Percentiles rank a stretch among this genome's conserved stretches.
Conservation (phyloP, 2,113 vertebrate species). For the Climacteris rufus region DNA sequence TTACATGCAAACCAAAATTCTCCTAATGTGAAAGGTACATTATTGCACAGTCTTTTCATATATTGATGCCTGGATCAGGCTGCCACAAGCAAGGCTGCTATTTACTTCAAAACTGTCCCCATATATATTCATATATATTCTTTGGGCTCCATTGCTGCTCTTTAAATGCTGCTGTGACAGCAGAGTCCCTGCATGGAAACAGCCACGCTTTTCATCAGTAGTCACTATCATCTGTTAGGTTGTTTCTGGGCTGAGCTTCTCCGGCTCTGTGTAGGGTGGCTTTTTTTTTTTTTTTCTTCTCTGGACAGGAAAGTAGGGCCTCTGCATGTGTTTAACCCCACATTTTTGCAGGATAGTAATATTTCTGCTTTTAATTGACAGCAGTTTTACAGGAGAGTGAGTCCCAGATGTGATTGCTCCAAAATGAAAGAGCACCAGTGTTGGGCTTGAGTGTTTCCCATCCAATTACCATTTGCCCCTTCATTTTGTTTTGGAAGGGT, state of each 20-base stretch:
- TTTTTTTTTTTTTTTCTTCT: not conserved
- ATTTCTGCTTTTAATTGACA: conserved; percentile 41
- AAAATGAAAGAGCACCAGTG: conserved; percentile 23
- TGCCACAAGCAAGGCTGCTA: not conserved
- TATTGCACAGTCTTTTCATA: not conserved
- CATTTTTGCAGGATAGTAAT: conserved; percentile 37
- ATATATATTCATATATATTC: not conserved
- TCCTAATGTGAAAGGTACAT: rapidly evolving
- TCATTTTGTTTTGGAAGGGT: conserved; percentile 40
- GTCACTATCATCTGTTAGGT: not conserved
- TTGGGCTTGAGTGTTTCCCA: conserved; percentile 27
- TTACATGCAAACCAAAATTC: not conserved
- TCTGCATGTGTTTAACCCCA: conserved; percentile 33
- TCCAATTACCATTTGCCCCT: not conserved
- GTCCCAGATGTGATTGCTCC: conserved; percentile 7
- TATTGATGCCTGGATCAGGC: not conserved
- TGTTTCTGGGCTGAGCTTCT: not conserved
- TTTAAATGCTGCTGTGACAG: not conserved
- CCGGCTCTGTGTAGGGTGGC: not conserved
- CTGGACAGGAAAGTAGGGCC: not conserved
- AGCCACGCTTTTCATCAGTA: not conserved
- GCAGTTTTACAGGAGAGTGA: conserved; percentile 4
- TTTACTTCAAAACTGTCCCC: not conserved
- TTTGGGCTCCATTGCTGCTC: not conserved
- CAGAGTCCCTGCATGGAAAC: not conserved